Evolutionary conservation across 2,888 invertebrate genomes (phyloP).

Genomic region (Pheosia tremula): DNA sequence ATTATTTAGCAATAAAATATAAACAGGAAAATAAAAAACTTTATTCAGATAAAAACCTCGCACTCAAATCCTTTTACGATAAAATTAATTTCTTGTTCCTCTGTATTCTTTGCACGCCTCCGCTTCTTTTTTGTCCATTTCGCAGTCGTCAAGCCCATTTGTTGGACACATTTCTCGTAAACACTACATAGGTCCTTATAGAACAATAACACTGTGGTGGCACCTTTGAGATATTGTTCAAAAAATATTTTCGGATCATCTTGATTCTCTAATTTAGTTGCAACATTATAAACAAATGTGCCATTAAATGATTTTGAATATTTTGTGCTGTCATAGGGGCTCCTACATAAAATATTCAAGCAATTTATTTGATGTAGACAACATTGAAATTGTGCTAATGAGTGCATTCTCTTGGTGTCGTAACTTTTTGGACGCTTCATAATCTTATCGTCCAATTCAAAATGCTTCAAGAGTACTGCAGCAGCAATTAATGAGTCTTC

Average conservation of each 20-base stretch:
- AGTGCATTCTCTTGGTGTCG: slow-evolving; percentile 84
- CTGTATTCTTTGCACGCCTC: slow-evolving; percentile 50
- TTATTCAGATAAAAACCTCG: slow-evolving; percentile 59
- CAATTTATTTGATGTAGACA: slow-evolving; percentile 84
- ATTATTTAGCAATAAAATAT: too few relatives aligned
- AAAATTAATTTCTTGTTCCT: slow-evolving; percentile 59
- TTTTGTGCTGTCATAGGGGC: slow-evolving; percentile 82
- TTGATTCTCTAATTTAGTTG: slow-evolving; percentile 85
- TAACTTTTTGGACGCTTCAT: slow-evolving; percentile 81
- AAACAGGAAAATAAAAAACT: background rate
- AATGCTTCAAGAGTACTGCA: slow-evolving; percentile 84
- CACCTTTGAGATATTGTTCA: slow-evolving; percentile 73
- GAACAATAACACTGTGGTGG: slow-evolving; percentile 61
- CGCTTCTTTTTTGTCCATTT: slow-evolving; percentile 53
- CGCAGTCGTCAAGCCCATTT: slow-evolving; percentile 56
- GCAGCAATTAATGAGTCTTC: slow-evolving; percentile 85
- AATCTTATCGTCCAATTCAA: slow-evolving; percentile 83
- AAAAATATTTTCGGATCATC: slow-evolving; percentile 81
- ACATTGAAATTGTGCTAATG: slow-evolving; percentile 88
- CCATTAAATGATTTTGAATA: slow-evolving; percentile 89
- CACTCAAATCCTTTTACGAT: slow-evolving; percentile 72
- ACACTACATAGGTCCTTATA: slow-evolving; percentile 64
- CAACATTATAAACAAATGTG: slow-evolving; percentile 90
- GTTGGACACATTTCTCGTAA: slow-evolving; percentile 48
- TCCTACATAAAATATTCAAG: slow-evolving; percentile 87